Evolutionary conservation across 2,797 vertebrate genomes (phyloP).

Genomic region (Tachyglossus aculeatus): DNA sequence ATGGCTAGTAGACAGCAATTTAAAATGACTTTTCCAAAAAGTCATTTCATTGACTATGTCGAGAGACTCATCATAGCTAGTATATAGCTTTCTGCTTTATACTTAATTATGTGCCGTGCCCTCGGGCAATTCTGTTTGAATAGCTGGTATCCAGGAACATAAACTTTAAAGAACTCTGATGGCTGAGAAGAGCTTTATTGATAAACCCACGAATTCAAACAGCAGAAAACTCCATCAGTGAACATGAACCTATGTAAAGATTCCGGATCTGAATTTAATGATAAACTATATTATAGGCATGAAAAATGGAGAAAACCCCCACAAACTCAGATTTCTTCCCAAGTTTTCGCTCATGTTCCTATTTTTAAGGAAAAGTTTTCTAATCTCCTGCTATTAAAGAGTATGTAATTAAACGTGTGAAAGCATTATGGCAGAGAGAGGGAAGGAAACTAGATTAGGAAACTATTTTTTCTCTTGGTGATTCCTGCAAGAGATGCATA

Average conservation of each 20-base stretch:
- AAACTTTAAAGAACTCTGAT: accelerated
- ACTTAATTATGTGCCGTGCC: no score
- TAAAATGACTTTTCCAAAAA: not conserved
- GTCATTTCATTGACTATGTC: not conserved
- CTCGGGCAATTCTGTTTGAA: not conserved
- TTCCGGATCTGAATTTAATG: not conserved
- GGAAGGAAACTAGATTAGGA: not conserved
- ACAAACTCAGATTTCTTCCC: not conserved
- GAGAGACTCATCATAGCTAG: not conserved
- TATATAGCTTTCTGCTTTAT: no score
- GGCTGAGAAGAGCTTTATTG: not conserved
- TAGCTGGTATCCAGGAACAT: not conserved
- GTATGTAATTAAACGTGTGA: not conserved
- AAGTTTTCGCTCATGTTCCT: no score
- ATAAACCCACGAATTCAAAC: accelerated
- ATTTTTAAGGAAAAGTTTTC: not conserved
- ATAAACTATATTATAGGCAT: not conserved
- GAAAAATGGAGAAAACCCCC: not conserved
- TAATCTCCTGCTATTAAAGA: not conserved
- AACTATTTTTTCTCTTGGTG: accelerated
- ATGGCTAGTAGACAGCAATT: not conserved
- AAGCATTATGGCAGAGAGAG: accelerated
- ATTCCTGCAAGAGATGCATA: no score
- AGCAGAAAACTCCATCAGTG: accelerated
- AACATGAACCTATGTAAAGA: accelerated